Evolutionary conservation across 2,888 invertebrate genomes (phyloP).

Genomic region (Perizoma affinitatum): DNA sequence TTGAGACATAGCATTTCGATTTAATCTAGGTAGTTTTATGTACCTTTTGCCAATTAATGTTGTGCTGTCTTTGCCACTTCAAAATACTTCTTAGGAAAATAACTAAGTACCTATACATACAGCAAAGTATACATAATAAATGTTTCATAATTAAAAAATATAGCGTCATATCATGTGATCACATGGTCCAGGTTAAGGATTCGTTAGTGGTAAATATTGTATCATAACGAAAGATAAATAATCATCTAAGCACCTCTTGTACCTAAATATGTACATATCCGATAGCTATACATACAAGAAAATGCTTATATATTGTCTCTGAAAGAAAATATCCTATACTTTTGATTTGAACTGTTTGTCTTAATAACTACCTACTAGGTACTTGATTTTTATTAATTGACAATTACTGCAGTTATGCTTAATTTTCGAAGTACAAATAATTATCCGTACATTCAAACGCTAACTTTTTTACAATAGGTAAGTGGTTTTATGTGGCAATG

Average conservation of each 20-base stretch:
- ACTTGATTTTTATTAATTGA: constrained; percentile 11
- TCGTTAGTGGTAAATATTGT: constrained; percentile 51
- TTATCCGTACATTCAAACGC: constrained; percentile 55
- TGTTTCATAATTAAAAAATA: constrained; percentile 55
- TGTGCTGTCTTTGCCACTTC: constrained; percentile 68
- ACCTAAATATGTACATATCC: constrained; percentile 51
- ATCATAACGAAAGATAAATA: constrained; percentile 45
- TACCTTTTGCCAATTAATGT: constrained; percentile 57
- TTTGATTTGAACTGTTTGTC: background rate
- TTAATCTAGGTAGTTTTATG: constrained; percentile 48
- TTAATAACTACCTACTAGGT: background rate
- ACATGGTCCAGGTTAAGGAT: constrained; percentile 56
- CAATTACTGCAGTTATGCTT: constrained; percentile 43
- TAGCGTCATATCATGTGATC: constrained; percentile 64
- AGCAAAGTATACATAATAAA: constrained; percentile 52
- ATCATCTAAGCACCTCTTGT: constrained; percentile 41
- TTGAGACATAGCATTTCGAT: constrained; percentile 62
- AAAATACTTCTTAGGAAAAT: constrained; percentile 45
- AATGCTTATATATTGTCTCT: constrained; percentile 5
- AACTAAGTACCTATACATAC: constrained; percentile 28
- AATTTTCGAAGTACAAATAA: constrained; percentile 76
- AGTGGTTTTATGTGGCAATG: constrained; percentile 83
- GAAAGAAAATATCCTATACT: background rate
- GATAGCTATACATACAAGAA: constrained; percentile 20
- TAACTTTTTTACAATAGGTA: constrained; percentile 64